phyloP scores from a whole-genome alignment of 2,888 invertebrate species.

The Lacanobia wlatinum region DNA sequence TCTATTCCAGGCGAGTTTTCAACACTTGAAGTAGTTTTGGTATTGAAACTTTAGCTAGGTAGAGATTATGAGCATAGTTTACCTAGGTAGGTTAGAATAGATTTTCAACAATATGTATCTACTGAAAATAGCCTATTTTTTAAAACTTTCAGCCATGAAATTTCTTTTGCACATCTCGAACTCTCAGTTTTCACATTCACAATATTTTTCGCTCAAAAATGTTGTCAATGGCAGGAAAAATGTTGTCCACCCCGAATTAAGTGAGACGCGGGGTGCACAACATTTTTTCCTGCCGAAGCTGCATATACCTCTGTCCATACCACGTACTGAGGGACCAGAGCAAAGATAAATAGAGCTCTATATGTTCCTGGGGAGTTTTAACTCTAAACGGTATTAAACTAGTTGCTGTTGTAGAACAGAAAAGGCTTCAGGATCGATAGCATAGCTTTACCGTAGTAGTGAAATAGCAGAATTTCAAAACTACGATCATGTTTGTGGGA shows the following conservation, averaged over 20 bases:
- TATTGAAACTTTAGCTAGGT: constrained; percentile 23
- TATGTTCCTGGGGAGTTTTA: constrained; percentile 37
- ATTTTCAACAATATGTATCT: background rate
- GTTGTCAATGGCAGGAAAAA: background rate
- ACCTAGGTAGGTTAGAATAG: background rate
- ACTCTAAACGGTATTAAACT: constrained; percentile 51
- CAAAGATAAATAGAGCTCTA: constrained; percentile 45
- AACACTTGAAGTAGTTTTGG: constrained; percentile 29
- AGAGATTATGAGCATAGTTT: constrained; percentile 12
- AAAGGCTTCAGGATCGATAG: constrained; percentile 52
- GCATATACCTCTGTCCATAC: constrained; percentile 7
- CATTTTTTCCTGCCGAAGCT: background rate
- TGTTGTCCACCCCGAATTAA: constrained; percentile 1
- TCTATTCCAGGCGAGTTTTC: constrained; percentile 29
- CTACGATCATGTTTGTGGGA: constrained; percentile 8
- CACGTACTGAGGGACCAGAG: constrained; percentile 3
- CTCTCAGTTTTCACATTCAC: background rate
- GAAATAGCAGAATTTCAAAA: constrained; percentile 22
- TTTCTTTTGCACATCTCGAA: background rate
- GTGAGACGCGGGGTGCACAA: no score
- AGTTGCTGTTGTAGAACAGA: constrained; percentile 25
- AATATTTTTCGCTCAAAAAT: background rate
- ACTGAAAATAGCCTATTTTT: background rate
- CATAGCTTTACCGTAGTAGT: background rate
- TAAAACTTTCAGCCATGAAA: no score